Conservation (phyloP, 2,797 vertebrate genomes). For the Mormyrops attenuatus region DNA sequence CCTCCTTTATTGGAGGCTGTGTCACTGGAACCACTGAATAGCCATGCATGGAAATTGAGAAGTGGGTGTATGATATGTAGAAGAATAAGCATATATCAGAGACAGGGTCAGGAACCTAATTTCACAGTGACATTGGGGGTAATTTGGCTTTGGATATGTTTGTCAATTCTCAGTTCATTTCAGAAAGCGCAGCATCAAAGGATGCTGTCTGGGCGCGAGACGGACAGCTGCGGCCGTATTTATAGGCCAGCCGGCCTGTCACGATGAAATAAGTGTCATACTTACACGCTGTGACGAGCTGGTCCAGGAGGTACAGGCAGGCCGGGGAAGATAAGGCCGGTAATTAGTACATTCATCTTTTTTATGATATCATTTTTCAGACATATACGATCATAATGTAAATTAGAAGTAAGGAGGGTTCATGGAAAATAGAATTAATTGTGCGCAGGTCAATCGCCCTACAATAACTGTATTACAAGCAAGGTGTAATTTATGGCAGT, state of each 20-base stretch:
- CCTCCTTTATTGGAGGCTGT: slow-evolving; percentile 74
- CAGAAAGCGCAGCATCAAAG: slow-evolving; percentile 67
- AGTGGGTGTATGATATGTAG: slow-evolving; percentile 63
- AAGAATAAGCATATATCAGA: slow-evolving; percentile 77
- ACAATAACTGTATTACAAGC: slow-evolving; percentile 75
- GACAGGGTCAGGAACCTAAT: slow-evolving; percentile 79
- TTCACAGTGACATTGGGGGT: slow-evolving; percentile 77
- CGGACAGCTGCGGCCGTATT: slow-evolving; percentile 75
- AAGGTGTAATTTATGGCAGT: slow-evolving; percentile 75
- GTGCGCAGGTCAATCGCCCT: slow-evolving; percentile 75
- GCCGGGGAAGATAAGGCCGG: slow-evolving; percentile 71
- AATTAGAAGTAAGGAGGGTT: slow-evolving; percentile 84
- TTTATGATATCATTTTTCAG: slow-evolving; percentile 82
- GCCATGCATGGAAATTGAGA: slow-evolving; percentile 66
- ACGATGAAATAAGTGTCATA: slow-evolving; percentile 78
- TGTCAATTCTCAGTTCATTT: slow-evolving; percentile 78
- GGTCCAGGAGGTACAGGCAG: slow-evolving; percentile 63
- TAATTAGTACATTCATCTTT: slow-evolving; percentile 84
- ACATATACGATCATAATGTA: slow-evolving; percentile 82
- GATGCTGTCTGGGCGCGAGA: slow-evolving; percentile 66
- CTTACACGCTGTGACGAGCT: slow-evolving; percentile 72
- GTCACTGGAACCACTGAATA: slow-evolving; percentile 69
- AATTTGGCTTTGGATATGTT: slow-evolving; percentile 80
- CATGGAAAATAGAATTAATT: slow-evolving; percentile 84
- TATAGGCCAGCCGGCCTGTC: slow-evolving; percentile 77